Evolutionary conservation across 2,113 vertebrate species (phyloP), one percentile per base, ranked within the genome.

Genomic region (Pelvicachromis taeniatus): DNA sequence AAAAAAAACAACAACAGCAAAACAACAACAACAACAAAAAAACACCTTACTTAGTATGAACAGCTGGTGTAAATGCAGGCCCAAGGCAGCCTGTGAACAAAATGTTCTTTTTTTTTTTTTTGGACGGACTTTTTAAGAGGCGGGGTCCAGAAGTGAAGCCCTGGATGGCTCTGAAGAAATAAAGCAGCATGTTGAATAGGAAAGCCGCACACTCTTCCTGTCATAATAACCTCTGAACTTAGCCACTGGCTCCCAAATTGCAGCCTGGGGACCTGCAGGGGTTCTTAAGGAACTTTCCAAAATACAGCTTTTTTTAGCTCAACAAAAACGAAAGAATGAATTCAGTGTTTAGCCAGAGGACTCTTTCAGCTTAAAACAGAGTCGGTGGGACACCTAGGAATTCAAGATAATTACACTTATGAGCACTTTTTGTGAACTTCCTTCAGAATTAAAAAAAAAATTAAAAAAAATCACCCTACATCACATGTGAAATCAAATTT

Each of bases 21-120:
- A n/a, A n/a, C n/a, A n/a, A n/a, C n/a, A n/a, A n/a, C n/a, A n/a
- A n/a, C n/a, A n/a, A n/a, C n/a, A n/a, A n/a, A n/a, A n/a, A n/a
- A n/a, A n/a, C n/a, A n/a, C n/a, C n/a, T 93, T 92, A 91, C 88
- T 95, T 92, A 90, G 94, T 87, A 89, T 85, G 86, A 61, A 85
- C 93, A 95, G 89, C 78, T 93, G 93, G 80, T 91, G 85, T 90
- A 85, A 80, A 83, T 75, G 91, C 92, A 94, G 90, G 93, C n/a
- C 88, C 59, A 81, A 94, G 89, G 87, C 90, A 65, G 91, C 88
- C 91, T 77, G 89, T 90, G 95, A 94, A 96, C 94, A 96, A 94
- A 95, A 95, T 96, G 94, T 95, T 93, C 88, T 88, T 4, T 16
- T 19, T 59, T 68, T 31, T 33, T 29, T 9, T 61, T 68, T 68